Evolutionary conservation across 2,113 vertebrate species (phyloP), one percentile per base, ranked within the genome.

Genomic region (Nothocercus nigrocapillus): DNA sequence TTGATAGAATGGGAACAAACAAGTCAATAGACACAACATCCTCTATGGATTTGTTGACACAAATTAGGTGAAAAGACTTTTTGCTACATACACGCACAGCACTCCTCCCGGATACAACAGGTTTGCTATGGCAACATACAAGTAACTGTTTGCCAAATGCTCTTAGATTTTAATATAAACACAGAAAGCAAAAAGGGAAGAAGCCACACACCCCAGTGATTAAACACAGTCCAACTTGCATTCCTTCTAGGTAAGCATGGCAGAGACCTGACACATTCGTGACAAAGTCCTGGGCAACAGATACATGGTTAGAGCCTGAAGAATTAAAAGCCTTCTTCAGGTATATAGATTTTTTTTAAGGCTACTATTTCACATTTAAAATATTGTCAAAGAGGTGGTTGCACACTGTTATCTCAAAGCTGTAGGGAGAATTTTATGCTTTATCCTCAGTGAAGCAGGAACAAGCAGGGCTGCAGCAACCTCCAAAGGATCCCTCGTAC

Each of bases 21-120:
- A 95, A 89, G 79, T 58, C 75, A 38, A 88, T 2, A 85, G 93
- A 95, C 72, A 58, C 75, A 95, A 95, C 93, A 95, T 59, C 75
- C 91, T 91, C 85, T 90, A 81, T 88, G 88, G 79, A 80, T 91
- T 83, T 95, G 89, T 85, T 96, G 89, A 88, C 87, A 92, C 49
- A 80, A 93, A 54, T 85, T 76, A 79, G 91, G 72, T 62, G 72
- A 88, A 77, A 94, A 94, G 56, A 62, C 83, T 80, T 93, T 90
- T 66, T 88, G 80, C 66, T 83, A 78, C 80, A 59, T 51, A n/a
- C 13, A 70, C 36, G 82, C 61, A 51, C 27, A 94, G 64, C 64
- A 44, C 28, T 77, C 80, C 83, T 81, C 51, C 82, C 4, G 11
- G 90, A 92, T 61, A 59, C 10, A 88, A 92, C 40, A 88, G 78